Evolutionary conservation across 1,140 invertebrate species (phyloP), one percentile per base, ranked within the genome.

Genomic region (Eurosta solidaginis): DNA sequence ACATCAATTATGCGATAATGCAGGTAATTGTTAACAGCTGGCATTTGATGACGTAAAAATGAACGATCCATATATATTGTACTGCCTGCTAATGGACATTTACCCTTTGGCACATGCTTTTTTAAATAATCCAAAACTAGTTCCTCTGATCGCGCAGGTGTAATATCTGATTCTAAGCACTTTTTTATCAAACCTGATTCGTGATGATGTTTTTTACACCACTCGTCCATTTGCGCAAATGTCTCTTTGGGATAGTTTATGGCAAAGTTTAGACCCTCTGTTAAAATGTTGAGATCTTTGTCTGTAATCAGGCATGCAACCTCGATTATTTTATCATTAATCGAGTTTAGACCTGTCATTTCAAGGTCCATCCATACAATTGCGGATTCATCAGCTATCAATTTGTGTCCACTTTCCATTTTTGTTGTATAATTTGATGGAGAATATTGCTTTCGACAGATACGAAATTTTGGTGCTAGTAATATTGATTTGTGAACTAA

Each of bases 1-100:
- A 98, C 96, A 91, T 99, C 97, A 74, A 99, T 93, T 27, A 96
- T 93, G 83, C 97, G 91, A 88, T 99, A 98, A 88, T 98, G 96
- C 77, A 98, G 89, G 88, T 97, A 95, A 12, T 93, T 83, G 83
- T 94, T 84, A 17, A 97, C 84, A 45, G 81, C 88, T 0, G 95
- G 94, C 92, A 96, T 94, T 81, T 93, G 92, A 88, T 93, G 94
- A 1, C 83, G 79, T 42, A 97, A 80, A 88, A 97, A 97, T 14
- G 93, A 75, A 79, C 93, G 89, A 87, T 99, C 97, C 90, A 94
- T 93, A 82, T 95, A 94, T 7, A 98, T 91, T 76, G 94, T 93
- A 89, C 97, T 99, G 0, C 97, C 97, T 76, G 94, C 96, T 27
- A 99, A 84, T 0, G 96, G 95, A 81, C 92, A 93, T 77, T 88